A percentile compares a stretch with the other conserved stretches of the same genome.
These are phyloP conservation scores for Bombus vancouverensis DNA, from an alignment of 1,140 invertebrate genomes.

Conservation along the genomic window DNA sequence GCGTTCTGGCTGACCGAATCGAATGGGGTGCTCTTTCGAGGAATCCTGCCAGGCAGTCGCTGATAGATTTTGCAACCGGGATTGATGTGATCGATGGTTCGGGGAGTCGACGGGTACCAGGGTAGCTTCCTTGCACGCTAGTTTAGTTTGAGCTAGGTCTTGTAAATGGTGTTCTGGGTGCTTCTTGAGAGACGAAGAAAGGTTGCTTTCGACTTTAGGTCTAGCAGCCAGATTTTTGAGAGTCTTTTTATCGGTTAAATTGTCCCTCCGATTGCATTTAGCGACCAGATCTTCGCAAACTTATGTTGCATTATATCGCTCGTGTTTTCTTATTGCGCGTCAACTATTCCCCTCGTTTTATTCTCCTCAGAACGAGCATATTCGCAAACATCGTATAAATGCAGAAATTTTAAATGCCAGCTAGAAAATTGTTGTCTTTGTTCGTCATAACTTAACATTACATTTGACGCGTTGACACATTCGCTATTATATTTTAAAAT, in stretches of 20 bases:
- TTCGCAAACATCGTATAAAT: background rate
- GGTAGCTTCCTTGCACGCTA: background rate
- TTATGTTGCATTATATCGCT: too few species aligned
- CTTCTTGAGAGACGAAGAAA: background rate
- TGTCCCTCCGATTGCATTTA: too few species aligned
- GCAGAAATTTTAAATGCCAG: background rate
- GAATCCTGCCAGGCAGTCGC: background rate
- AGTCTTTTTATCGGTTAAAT: too few species aligned
- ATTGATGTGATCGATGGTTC: slow-evolving; percentile 9
- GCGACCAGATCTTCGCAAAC: too few species aligned
- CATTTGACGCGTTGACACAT: background rate
- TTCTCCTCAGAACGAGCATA: too few species aligned
- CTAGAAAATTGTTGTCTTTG: background rate
- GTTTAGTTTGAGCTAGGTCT: background rate
- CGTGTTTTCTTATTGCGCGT: too few species aligned
- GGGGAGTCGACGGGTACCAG: background rate
- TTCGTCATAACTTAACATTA: background rate
- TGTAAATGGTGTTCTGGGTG: background rate
- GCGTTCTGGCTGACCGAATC: slow-evolving; percentile 1
- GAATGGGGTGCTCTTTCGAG: background rate
- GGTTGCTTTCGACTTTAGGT: background rate
- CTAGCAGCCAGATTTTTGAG: too few species aligned
- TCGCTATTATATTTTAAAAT: background rate
- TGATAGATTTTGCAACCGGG: slow-evolving; percentile 12
- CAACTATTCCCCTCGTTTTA: too few species aligned